Evolutionary conservation across 2,797 vertebrate species (phyloP).

Genomic region (Urophycis tenuis): DNA sequence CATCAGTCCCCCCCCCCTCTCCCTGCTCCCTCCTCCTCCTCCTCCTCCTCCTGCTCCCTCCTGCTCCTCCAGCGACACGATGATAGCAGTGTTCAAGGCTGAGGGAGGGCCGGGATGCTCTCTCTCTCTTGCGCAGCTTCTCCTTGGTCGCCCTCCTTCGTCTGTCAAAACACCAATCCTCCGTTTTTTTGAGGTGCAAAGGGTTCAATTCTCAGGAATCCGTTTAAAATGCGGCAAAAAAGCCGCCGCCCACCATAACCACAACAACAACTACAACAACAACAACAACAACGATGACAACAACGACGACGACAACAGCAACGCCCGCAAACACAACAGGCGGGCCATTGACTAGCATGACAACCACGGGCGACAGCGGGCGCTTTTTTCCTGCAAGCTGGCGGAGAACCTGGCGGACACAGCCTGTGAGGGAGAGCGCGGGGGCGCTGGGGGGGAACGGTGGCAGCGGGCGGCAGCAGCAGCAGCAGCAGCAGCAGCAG

Average conservation of each 20-base stretch:
- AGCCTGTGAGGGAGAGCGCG: constrained; percentile 49
- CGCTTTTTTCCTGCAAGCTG: constrained; percentile 54
- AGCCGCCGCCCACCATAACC: constrained; percentile 30
- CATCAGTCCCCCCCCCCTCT: too few relatives aligned
- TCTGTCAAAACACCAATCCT: constrained; percentile 16
- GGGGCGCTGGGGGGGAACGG: too few relatives aligned
- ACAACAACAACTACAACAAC: neutral
- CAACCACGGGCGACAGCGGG: constrained; percentile 52
- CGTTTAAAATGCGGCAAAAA: constrained; percentile 39
- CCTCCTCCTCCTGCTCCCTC: too few relatives aligned
- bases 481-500: neutral
- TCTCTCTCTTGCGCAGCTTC: neutral
- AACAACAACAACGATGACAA: too few relatives aligned
- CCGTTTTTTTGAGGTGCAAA: constrained; percentile 49
- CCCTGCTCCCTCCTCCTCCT: too few relatives aligned
- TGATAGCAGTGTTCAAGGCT: too few relatives aligned
- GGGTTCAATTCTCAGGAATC: constrained; percentile 54
- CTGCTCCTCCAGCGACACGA: too few relatives aligned
- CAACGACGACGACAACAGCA: too few relatives aligned
- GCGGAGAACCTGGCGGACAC: constrained; percentile 47
- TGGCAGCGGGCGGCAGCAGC: neutral
- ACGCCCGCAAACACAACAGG: neutral
- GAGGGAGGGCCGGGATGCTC: neutral
- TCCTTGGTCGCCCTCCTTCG: constrained; percentile 20
- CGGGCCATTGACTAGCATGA: constrained; percentile 27